Evolutionary conservation across 1,140 invertebrate genomes (phyloP).

Genomic region (Drosophila melanica): DNA sequence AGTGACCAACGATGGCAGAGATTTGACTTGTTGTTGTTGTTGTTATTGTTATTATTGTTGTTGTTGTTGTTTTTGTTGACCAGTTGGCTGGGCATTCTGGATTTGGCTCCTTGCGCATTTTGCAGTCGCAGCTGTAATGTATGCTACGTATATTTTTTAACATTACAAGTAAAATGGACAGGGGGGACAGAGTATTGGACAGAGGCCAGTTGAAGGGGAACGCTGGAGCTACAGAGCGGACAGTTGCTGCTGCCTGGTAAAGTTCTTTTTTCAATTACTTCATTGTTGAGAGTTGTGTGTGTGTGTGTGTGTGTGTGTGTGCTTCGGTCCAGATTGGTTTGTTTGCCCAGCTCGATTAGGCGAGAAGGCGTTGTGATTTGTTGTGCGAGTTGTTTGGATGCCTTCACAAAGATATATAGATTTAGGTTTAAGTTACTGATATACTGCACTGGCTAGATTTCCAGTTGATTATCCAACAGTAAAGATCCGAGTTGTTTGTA

Average conservation of each 20-base stretch:
- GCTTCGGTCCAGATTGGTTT: constrained; percentile 40
- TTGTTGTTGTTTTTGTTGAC: background rate
- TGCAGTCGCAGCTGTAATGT: constrained; percentile 51
- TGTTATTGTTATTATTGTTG: constrained; percentile 21
- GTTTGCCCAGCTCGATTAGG: constrained; percentile 56
- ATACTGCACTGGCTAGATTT: background rate
- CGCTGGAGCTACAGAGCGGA: constrained; percentile 8
- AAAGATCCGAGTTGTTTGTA: too few species aligned
- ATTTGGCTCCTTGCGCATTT: constrained; percentile 48
- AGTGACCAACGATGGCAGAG: constrained; percentile 66
- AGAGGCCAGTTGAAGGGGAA: background rate
- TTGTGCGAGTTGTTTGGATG: constrained; percentile 34
- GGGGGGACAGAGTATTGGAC: background rate
- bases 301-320: constrained; percentile 5
- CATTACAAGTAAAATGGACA: constrained; percentile 1
- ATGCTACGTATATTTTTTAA: constrained; percentile 58
- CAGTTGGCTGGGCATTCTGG: constrained; percentile 1
- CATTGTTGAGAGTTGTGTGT: constrained; percentile 51
- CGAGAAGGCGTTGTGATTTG: constrained; percentile 64
- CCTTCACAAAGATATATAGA: constrained; percentile 9
- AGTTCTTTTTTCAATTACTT: constrained; percentile 78
- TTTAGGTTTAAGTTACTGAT: background rate
- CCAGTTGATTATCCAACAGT: too few species aligned
- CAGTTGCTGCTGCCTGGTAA: constrained; percentile 29
- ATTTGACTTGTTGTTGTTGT: constrained; percentile 19